A percentile compares a stretch with the other conserved stretches of the same genome.
Evolutionary conservation across 2,113 vertebrate species (phyloP).

Genomic region (Siniperca chuatsi): DNA sequence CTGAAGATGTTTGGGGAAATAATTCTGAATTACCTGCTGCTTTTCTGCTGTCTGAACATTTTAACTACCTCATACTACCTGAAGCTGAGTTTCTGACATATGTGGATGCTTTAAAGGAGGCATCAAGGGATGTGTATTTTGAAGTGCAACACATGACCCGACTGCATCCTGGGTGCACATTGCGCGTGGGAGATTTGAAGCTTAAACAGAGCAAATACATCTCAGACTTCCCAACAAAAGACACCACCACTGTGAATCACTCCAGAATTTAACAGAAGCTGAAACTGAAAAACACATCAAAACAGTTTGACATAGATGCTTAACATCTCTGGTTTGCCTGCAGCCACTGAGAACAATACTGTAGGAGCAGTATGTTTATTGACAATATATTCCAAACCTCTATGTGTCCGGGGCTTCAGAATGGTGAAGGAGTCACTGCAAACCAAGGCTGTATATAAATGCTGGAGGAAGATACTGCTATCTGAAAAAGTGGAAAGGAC

Average conservation of each 20-base stretch:
- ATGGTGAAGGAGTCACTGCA: slow-evolving; percentile 4
- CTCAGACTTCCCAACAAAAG: slow-evolving; percentile 28
- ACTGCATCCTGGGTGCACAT: slow-evolving; percentile 11
- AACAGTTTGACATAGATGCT: slow-evolving; percentile 35
- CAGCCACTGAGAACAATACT: slow-evolving; percentile 27
- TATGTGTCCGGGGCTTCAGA: slow-evolving; percentile 1
- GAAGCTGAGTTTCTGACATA: slow-evolving; percentile 18
- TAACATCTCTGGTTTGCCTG: slow-evolving; percentile 37
- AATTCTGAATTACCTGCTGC: slow-evolving; percentile 35
- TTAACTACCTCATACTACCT: slow-evolving; percentile 1
- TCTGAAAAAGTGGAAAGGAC: slow-evolving; percentile 45
- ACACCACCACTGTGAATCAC: background rate
- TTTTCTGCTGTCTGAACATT: slow-evolving; percentile 35
- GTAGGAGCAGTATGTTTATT: slow-evolving; percentile 29
- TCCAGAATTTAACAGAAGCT: slow-evolving; percentile 6
- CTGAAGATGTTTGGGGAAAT: slow-evolving; percentile 20
- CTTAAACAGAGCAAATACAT: slow-evolving; percentile 5
- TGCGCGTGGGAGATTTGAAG: slow-evolving; percentile 21
- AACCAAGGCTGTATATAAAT: slow-evolving; percentile 20
- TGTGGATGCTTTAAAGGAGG: slow-evolving; percentile 22
- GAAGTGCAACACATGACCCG: slow-evolving; percentile 35
- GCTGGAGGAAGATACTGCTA: slow-evolving; percentile 28
- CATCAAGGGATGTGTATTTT: slow-evolving; percentile 41
- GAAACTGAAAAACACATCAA: slow-evolving; percentile 35
- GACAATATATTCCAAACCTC: slow-evolving; percentile 20